These are phyloP conservation scores for Callipepla californica DNA, from an alignment of 2,113 vertebrate genomes.

Conservation along the genomic window DNA sequence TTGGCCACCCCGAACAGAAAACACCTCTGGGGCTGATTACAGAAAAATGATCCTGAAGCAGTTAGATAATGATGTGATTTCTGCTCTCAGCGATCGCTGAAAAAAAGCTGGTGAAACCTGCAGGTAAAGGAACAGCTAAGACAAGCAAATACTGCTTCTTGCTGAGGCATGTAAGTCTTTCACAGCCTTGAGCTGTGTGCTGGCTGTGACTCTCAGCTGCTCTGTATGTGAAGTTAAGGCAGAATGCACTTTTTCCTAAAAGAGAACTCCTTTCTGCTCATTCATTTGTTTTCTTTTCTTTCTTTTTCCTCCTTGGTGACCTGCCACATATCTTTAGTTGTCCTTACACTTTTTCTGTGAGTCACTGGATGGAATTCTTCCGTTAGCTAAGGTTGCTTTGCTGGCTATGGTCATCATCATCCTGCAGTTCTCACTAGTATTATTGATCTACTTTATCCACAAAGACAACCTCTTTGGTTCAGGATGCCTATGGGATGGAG, in stretches of 20 bases:
- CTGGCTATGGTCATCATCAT: background rate
- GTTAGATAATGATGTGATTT: background rate
- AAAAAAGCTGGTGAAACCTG: background rate
- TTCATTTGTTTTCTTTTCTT: background rate
- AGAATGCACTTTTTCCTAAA: background rate
- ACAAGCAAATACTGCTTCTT: background rate
- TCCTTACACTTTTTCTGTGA: background rate
- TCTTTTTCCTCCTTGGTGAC: background rate
- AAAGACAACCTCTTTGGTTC: background rate
- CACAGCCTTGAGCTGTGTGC: background rate
- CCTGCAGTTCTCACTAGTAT: background rate
- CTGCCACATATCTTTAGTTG: background rate
- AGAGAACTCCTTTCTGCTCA: background rate
- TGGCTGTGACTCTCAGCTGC: background rate
- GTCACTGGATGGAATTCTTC: background rate
- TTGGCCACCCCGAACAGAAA: background rate
- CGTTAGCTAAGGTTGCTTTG: background rate
- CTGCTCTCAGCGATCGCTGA: background rate
- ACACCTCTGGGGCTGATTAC: background rate
- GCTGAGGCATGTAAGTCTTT: background rate
- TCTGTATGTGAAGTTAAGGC: accelerated
- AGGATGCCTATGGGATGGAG: background rate
- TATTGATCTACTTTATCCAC: background rate
- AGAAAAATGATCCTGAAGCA: background rate
- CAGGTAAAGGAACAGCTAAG: background rate